These are phyloP conservation scores for Oreohelix idahoensis DNA, from an alignment of 1,140 invertebrate species.

Conservation along the genomic window DNA sequence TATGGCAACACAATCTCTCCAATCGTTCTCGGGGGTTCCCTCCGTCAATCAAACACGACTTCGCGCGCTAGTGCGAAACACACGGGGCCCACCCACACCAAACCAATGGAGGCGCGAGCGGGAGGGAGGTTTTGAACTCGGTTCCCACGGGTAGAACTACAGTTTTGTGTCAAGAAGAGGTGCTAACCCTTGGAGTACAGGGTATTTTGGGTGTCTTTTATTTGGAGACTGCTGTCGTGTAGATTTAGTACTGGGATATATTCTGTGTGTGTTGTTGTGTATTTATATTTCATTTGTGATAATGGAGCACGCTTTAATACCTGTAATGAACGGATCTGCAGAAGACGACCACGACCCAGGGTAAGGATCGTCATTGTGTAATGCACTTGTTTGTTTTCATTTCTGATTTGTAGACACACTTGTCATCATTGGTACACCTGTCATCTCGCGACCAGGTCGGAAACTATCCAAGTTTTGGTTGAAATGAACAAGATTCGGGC, in stretches of 20 bases:
- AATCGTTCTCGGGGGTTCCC: constrained; percentile 29
- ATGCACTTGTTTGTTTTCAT: too few relatives aligned
- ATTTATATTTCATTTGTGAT: not conserved
- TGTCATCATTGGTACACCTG: too few relatives aligned
- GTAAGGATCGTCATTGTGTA: constrained; percentile 3
- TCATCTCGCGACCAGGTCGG: too few relatives aligned
- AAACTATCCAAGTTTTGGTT: too few relatives aligned
- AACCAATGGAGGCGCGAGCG: constrained; percentile 27
- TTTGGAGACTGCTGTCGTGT: not conserved
- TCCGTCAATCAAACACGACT: constrained; percentile 23
- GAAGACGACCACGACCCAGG: constrained; percentile 34
- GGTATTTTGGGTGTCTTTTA: constrained; percentile 16
- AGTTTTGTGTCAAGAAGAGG: constrained; percentile 17
- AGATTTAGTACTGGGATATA: not conserved
- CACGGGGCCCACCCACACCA: constrained; percentile 14
- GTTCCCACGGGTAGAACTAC: constrained; percentile 26
- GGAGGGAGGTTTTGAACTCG: constrained; percentile 16
- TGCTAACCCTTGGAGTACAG: not conserved
- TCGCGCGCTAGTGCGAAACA: not conserved
- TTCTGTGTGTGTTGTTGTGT: constrained; percentile 18
- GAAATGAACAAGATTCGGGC: too few relatives aligned
- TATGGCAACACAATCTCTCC: constrained; percentile 27
- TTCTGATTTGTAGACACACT: too few relatives aligned
- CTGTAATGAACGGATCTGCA: not conserved
- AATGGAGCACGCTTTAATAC: constrained; percentile 27